Conservation (phyloP, 2,113 vertebrate species). For the Hippocampus comes region DNA sequence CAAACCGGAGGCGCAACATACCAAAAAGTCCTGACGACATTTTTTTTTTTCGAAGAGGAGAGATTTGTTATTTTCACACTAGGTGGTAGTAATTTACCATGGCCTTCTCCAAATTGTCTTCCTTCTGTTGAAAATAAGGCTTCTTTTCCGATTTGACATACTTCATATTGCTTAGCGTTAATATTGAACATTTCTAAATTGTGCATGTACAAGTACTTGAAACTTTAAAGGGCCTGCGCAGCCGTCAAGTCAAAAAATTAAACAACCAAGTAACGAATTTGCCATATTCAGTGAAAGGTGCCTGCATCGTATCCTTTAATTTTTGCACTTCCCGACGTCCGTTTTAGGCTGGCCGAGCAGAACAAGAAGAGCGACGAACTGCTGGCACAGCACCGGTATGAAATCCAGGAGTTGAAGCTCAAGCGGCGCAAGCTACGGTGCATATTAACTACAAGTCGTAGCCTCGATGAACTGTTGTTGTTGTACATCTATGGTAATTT, state of each 20-base stretch:
- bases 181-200: too few species aligned
- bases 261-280: background rate
- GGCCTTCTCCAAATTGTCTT: background rate
- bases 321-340: background rate
- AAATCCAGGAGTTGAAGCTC: constrained; percentile 70
- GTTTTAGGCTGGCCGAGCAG: constrained; percentile 55
- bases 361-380: constrained; percentile 60
- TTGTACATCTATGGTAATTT: background rate
- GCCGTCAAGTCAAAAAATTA: background rate
- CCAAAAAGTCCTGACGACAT: background rate
- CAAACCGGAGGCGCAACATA: background rate
- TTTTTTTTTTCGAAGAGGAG: background rate
- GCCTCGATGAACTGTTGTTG: background rate
- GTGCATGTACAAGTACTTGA: too few species aligned
- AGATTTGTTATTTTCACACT: background rate
- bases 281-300: background rate
- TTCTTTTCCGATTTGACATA: too few species aligned
- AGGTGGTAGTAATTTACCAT: background rate
- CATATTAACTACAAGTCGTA: background rate
- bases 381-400: constrained; percentile 62
- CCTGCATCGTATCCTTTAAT: background rate
- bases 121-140: background rate
- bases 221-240: too few species aligned
- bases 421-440: constrained; percentile 72
- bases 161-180: too few species aligned